phyloP scores from a whole-genome alignment of 1,140 invertebrate genomes.

The Bombus sibiricus region DNA sequence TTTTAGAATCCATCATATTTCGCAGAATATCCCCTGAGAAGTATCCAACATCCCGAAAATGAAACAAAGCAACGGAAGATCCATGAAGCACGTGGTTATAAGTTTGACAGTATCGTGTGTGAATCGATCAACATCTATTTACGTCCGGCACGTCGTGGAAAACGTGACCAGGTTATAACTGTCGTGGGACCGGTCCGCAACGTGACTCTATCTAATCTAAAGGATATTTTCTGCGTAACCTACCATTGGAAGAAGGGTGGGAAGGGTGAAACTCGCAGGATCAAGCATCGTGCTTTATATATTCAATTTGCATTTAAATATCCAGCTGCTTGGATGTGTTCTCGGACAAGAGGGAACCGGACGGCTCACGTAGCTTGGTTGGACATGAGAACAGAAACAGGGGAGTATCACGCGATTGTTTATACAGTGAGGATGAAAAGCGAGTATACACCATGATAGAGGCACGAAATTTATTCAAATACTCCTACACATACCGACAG shows the following conservation, averaged over 20 bases:
- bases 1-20: too few species aligned
- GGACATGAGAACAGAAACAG: neutral
- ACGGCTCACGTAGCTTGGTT: neutral
- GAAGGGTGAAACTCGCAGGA: neutral
- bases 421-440: too few species aligned
- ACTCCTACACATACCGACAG: too few species aligned
- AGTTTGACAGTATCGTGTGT: too few species aligned
- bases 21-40: too few species aligned
- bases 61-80: too few species aligned
- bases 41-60: too few species aligned
- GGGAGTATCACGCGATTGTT: neutral
- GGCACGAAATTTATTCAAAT: too few species aligned
- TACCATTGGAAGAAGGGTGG: neutral
- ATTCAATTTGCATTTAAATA: constrained; percentile 78
- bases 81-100: too few species aligned
- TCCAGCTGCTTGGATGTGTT: constrained; percentile 34
- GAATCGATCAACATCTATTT: constrained; percentile 37
- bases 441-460: too few species aligned
- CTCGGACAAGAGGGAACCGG: constrained; percentile 18
- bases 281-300: constrained; percentile 45
- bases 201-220: constrained; percentile 53
- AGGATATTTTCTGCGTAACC: constrained; percentile 47
- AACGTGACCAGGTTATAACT: constrained; percentile 21
- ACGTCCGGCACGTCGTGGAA: constrained; percentile 16
- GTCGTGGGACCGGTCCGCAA: neutral